Evolutionary conservation across 1,140 invertebrate species (phyloP).

Genomic region (Venustaconcha ellipsiformis): DNA sequence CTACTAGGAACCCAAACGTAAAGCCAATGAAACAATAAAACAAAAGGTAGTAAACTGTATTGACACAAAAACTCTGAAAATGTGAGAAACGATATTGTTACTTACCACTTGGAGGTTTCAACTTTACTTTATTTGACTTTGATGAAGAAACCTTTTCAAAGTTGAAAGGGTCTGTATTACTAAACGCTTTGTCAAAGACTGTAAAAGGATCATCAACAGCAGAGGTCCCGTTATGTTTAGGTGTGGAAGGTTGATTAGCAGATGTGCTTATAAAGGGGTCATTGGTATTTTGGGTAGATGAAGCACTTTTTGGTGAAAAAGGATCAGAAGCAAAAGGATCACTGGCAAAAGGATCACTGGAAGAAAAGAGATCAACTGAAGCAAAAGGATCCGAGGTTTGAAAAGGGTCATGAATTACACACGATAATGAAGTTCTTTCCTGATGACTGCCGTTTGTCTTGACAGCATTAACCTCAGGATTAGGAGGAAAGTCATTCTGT

Average conservation of each 20-base stretch:
- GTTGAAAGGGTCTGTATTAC: conserved; percentile 23
- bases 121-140: conserved; percentile 13
- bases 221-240: too few species aligned
- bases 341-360: conserved; percentile 39
- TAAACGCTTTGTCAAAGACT: conserved; percentile 40
- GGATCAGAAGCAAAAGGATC: conserved; percentile 40
- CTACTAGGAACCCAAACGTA: too few species aligned
- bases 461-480: too few species aligned
- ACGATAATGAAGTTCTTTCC: neutral
- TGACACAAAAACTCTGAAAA: too few species aligned
- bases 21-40: too few species aligned
- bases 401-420: conserved; percentile 21
- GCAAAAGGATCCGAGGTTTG: conserved; percentile 32
- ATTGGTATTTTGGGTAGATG: neutral
- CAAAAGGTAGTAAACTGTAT: too few species aligned
- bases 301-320: conserved; percentile 7
- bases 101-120: conserved; percentile 21
- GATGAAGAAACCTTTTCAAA: conserved; percentile 25
- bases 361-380: conserved; percentile 41
- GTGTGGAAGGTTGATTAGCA: conserved; percentile 3
- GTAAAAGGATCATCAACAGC: conserved; percentile 38
- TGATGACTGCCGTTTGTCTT: too few species aligned
- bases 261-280: conserved; percentile 24
- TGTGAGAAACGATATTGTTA: too few species aligned
- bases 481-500: too few species aligned